phyloP scores from a whole-genome alignment of 2,888 invertebrate genomes.

The Lasius fuliginosus region DNA sequence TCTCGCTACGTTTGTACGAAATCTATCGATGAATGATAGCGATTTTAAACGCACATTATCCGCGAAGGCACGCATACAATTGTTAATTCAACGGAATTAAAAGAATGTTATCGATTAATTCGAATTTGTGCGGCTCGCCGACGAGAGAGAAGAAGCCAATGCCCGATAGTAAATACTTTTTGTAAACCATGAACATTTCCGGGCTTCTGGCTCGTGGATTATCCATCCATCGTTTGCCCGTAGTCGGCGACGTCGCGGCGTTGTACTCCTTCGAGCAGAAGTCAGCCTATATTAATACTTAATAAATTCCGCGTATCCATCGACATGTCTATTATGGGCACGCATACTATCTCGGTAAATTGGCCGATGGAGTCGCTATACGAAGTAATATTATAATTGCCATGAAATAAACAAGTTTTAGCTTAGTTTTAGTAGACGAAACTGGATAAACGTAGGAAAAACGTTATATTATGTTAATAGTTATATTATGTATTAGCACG shows the following conservation, averaged over 20 bases:
- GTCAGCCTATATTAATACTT: conserved; percentile 67
- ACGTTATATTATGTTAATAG: neutral
- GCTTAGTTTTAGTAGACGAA: neutral
- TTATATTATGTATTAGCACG: conserved; percentile 16
- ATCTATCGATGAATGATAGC: conserved; percentile 22
- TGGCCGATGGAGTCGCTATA: conserved; percentile 18
- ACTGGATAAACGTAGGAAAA: conserved; percentile 28
- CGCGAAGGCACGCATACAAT: neutral
- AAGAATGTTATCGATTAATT: neutral
- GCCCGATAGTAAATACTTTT: conserved; percentile 7
- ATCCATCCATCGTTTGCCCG: conserved; percentile 2
- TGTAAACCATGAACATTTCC: neutral
- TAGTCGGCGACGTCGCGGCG: conserved; percentile 28
- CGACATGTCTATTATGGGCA: conserved; percentile 55
- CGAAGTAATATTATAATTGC: conserved; percentile 47
- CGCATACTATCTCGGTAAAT: conserved; percentile 49
- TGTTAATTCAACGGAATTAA: conserved; percentile 12
- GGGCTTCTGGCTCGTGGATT: conserved; percentile 6
- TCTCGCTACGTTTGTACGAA: conserved; percentile 15
- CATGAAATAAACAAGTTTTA: conserved; percentile 52
- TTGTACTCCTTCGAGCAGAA: conserved; percentile 47
- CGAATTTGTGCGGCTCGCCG: conserved; percentile 1
- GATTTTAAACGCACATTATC: conserved; percentile 7
- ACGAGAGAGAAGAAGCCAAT: neutral
- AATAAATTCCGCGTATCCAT: conserved; percentile 68